Percentiles rank a stretch among this genome's conserved stretches.
These are phyloP conservation scores for Hipparchia semele DNA, from an alignment of 2,888 invertebrate genomes.

Conservation along the genomic window DNA sequence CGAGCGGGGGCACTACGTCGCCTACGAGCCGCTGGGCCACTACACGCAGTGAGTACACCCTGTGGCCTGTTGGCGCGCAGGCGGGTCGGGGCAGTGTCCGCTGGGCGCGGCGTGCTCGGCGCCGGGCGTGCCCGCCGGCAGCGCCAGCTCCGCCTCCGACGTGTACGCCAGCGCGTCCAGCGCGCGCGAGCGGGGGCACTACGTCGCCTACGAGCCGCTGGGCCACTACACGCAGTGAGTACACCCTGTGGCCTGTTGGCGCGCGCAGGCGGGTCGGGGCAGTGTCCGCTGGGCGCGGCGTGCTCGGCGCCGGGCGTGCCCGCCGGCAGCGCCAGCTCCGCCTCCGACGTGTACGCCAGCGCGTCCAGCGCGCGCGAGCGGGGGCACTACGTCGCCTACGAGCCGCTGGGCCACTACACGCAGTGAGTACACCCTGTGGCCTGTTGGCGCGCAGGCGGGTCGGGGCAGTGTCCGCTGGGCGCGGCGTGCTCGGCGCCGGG, in stretches of 20 bases:
- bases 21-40: constrained; percentile 77
- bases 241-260: neutral
- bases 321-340: constrained; percentile 34
- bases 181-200: constrained; percentile 75
- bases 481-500: constrained; percentile 54
- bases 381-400: constrained; percentile 79
- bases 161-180: constrained; percentile 73
- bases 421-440: constrained; percentile 58
- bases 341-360: constrained; percentile 66
- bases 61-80: neutral
- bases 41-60: constrained; percentile 69
- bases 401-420: constrained; percentile 76
- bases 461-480: constrained; percentile 52
- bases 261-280: constrained; percentile 15
- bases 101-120: constrained; percentile 61
- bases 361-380: constrained; percentile 72
- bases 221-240: constrained; percentile 77
- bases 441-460: constrained; percentile 1
- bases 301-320: constrained; percentile 48
- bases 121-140: constrained; percentile 36
- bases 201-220: constrained; percentile 78
- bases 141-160: constrained; percentile 44
- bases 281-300: constrained; percentile 58
- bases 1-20: constrained; percentile 78
- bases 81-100: constrained; percentile 41